Evolutionary conservation across 1,140 invertebrate genomes (phyloP), one percentile per base, ranked within the genome.

Genomic region (Ooceraea biroi): DNA sequence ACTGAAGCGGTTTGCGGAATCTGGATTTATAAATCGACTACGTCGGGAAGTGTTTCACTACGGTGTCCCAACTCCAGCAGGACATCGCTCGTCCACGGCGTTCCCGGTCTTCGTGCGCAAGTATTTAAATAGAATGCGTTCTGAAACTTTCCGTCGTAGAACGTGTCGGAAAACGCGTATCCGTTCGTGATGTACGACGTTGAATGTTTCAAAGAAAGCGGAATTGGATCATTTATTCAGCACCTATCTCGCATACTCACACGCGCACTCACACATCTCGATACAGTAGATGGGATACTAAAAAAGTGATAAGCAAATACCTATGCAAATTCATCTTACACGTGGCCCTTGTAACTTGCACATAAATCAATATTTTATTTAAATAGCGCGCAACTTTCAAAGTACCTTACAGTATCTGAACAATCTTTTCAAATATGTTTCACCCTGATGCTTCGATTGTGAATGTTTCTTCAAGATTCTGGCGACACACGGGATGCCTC

Each of bases 81-180:
- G 30, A 41, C 65, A 30, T 58, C 76, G 65, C 50, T 78, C 76
- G 76, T 57, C 65, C 46, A 58, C 25, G 22, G 76, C 41, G 46
- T 41, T 36, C 36, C 36, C 36, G n/a, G n/a, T n/a, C n/a, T n/a
- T n/a, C n/a, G 27, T 66, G 19, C 14, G 36, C 52, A 80, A 71
- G 76, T 80, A 80, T 80, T 80, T 80, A 80, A 80, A 80, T 80
- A 80, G 76, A 77, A 80, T 80, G 50, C 76, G 52, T 71, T 46
- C 36, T 30, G 50, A 71, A 71, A 71, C 52, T 55, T 57, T 57
- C 36, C n/a, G 50, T 57, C 55, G 52, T 22, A 10, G n/a, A 19
- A 55, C 36, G 36, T n/a, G n/a, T 36, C 36, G 50, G 19, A 17
- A n/a, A 19, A 60, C 63, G 22, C 50, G 5, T 50, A 27, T 77